Evolutionary conservation across 2,888 invertebrate genomes (phyloP).

Genomic region (Thera obeliscata): DNA sequence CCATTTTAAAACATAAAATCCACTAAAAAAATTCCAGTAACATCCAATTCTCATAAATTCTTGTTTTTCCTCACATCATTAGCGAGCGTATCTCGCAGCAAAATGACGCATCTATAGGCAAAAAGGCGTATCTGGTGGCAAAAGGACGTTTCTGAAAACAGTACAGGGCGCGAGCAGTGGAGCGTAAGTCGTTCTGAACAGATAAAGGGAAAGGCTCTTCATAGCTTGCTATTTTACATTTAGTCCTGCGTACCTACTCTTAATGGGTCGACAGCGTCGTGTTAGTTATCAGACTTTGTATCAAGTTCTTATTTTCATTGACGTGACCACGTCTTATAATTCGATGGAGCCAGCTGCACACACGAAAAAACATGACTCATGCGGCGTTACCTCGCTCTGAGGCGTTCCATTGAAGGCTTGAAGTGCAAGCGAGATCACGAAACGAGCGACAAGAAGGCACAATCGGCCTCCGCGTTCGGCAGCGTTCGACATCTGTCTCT

Average conservation of each 20-base stretch:
- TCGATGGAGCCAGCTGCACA: no score
- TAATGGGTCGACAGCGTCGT: not conserved
- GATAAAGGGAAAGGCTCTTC: slow-evolving; percentile 9
- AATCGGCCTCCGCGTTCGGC: no score
- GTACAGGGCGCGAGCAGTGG: slow-evolving; percentile 18
- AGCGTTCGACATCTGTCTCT: no score
- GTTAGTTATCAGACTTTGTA: not conserved
- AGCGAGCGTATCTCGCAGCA: slow-evolving; percentile 13
- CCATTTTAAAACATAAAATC: not conserved
- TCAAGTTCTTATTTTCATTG: no score
- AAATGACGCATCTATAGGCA: slow-evolving; percentile 7
- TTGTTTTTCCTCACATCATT: slow-evolving; percentile 24
- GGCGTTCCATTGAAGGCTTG: no score
- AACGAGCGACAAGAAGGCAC: no score
- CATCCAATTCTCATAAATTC: slow-evolving; percentile 13
- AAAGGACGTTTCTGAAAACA: slow-evolving; percentile 17
- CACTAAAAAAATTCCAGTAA: slow-evolving; percentile 9
- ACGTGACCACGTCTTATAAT: no score
- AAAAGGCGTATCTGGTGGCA: slow-evolving; percentile 13
- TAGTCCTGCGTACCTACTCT: not conserved
- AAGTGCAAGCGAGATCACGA: no score
- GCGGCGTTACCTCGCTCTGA: no score
- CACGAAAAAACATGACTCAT: no score
- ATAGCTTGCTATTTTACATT: not conserved
- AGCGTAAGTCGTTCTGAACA: slow-evolving; percentile 19